A percentile compares a stretch with the other conserved stretches of the same genome.
Conservation (phyloP, 92 coral and sea anemone genomes). For the Palythoa heliodiscus region DNA sequence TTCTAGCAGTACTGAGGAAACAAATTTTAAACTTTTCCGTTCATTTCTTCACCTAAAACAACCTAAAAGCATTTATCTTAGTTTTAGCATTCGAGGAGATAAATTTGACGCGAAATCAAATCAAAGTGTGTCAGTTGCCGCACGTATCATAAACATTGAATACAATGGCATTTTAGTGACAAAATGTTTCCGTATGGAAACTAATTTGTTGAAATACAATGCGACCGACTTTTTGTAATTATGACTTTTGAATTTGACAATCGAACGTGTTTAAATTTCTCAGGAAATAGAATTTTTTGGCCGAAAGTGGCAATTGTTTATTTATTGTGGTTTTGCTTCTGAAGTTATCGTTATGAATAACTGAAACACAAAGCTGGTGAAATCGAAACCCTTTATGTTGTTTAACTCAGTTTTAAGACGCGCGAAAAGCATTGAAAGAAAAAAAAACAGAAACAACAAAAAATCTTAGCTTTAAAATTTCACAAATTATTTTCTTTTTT, state of each 20-base stretch:
- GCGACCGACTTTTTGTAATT: not conserved
- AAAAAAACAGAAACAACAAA: no score
- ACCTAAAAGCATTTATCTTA: not conserved
- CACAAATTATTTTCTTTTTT: no score
- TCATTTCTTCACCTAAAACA: not conserved
- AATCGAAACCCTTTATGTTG: no score
- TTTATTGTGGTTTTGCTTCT: not conserved
- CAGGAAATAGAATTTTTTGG: not conserved
- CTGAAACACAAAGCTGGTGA: no score
- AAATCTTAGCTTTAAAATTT: no score
- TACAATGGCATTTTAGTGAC: not conserved
- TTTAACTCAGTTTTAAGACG: no score
- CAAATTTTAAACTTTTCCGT: no score
- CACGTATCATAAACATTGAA: not conserved
- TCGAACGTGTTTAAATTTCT: not conserved
- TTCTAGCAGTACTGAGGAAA: no score
- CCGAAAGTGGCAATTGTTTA: no score
- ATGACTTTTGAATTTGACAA: not conserved
- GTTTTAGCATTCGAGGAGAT: not conserved
- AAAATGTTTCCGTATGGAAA: not conserved
- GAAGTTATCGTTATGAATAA: not conserved
- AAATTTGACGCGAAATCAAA: not conserved
- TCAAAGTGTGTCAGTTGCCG: not conserved
- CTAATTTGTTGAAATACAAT: not conserved
- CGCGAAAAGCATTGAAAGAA: no score